phyloP scores from a whole-genome alignment of 2,113 vertebrate species.

The Corythornis vintsioides region DNA sequence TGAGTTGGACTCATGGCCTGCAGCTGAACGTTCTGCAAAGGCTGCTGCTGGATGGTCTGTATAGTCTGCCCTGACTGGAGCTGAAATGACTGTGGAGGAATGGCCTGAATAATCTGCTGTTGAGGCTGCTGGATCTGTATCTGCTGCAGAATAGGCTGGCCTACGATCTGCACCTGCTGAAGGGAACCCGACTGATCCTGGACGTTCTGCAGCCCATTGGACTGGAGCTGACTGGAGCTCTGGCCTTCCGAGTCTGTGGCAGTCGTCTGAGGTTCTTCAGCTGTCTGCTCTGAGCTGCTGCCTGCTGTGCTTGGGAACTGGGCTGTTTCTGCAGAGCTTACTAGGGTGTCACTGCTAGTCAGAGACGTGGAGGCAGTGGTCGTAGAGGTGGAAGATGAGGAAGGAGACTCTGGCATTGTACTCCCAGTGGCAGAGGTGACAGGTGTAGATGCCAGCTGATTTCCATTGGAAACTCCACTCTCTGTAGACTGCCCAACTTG shows the following conservation, averaged over 20 bases:
- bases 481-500: conserved; percentile 90
- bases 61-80: conserved; percentile 89
- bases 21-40: conserved; percentile 86
- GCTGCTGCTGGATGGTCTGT: conserved; percentile 90
- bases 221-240: conserved; percentile 84
- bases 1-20: conserved; percentile 94
- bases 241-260: conserved; percentile 80
- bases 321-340: conserved; percentile 81
- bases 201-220: conserved; percentile 89
- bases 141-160: conserved; percentile 93
- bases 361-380: conserved; percentile 78
- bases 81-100: conserved; percentile 88
- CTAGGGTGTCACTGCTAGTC: conserved; percentile 78
- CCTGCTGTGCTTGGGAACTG: conserved; percentile 80
- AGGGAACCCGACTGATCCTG: conserved; percentile 85
- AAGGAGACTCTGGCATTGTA: conserved; percentile 80
- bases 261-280: conserved; percentile 83
- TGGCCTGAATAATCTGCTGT: conserved; percentile 84
- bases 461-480: conserved; percentile 89
- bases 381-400: conserved; percentile 77
- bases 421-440: conserved; percentile 79
- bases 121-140: conserved; percentile 93
- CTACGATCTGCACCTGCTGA: conserved; percentile 94
- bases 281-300: conserved; percentile 73
- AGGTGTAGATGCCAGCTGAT: conserved; percentile 82